Evolutionary conservation across 2,888 invertebrate genomes (phyloP).

Genomic region (Altica lythri): DNA sequence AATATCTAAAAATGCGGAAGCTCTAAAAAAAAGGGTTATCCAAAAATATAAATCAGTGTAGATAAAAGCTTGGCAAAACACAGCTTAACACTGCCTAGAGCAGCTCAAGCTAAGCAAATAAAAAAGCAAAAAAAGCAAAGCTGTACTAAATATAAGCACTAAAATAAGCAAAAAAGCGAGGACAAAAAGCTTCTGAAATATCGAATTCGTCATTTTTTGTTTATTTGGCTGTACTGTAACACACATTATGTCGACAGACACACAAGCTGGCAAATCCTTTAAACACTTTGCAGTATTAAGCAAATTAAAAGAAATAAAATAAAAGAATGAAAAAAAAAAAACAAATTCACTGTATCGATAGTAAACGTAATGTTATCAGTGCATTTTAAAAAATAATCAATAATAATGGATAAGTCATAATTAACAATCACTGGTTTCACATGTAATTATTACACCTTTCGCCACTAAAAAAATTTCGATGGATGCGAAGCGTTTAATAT

Average conservation of each 20-base stretch:
- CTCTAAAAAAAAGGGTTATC: constrained; percentile 58
- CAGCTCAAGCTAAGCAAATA: constrained; percentile 40
- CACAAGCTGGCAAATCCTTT: constrained; percentile 52
- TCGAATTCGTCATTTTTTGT: constrained; percentile 35
- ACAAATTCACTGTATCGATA: constrained; percentile 38
- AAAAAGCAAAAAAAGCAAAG: constrained; percentile 36
- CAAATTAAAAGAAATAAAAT: constrained; percentile 42
- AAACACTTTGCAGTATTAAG: constrained; percentile 45
- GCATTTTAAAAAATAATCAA: constrained; percentile 20
- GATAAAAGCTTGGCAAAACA: constrained; percentile 50
- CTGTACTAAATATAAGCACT: constrained; percentile 43
- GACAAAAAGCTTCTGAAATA: constrained; percentile 35
- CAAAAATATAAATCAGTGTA: constrained; percentile 46
- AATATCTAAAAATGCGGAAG: constrained; percentile 50
- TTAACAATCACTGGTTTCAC: too few relatives aligned
- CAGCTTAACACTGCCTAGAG: constrained; percentile 47
- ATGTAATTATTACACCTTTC: too few relatives aligned
- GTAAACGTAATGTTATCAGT: constrained; percentile 36
- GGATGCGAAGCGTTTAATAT: too few relatives aligned
- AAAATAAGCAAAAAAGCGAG: constrained; percentile 41
- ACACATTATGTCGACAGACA: constrained; percentile 46
- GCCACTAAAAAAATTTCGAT: too few relatives aligned
- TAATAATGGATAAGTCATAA: too few relatives aligned
- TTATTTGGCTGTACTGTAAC: constrained; percentile 47
- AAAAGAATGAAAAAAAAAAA: constrained; percentile 29